A percentile compares a stretch with the other conserved stretches of the same genome.
phyloP scores from a whole-genome alignment of 2,797 vertebrate species.

The Coregonus suidteri region DNA sequence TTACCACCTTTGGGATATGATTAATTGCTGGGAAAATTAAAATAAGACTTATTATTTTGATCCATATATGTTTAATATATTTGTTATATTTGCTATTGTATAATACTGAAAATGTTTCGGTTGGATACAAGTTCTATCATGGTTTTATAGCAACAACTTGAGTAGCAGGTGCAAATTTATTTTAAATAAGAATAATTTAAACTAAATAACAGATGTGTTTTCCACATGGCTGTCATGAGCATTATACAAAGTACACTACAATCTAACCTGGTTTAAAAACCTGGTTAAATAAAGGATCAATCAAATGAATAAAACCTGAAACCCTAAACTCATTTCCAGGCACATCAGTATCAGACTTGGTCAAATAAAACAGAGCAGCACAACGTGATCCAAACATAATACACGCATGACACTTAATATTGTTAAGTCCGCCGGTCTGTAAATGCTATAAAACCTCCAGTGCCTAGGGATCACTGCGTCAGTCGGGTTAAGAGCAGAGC shows the following conservation, averaged over 20 bases:
- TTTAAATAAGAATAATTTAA: no score
- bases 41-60: no score
- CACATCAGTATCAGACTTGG: constrained; percentile 5
- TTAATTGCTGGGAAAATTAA: no score
- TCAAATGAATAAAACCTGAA: no score
- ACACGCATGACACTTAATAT: constrained; percentile 8
- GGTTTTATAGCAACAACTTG: neutral
- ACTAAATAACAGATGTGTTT: neutral
- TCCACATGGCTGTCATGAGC: neutral
- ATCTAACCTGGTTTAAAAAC: neutral
- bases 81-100: no score
- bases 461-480: constrained; percentile 16
- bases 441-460: constrained; percentile 16
- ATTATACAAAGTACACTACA: neutral
- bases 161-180: neutral
- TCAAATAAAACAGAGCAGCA: constrained; percentile 4
- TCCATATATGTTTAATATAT: no score
- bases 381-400: no score
- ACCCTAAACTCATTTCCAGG: neutral
- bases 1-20: no score
- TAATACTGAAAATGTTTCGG: no score
- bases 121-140: neutral
- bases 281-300: no score
- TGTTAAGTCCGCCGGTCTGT: constrained; percentile 24
- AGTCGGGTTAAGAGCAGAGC: constrained; percentile 26